Conservation (phyloP, 2,797 vertebrate genomes). For the Darevskia nairensis region DNA sequence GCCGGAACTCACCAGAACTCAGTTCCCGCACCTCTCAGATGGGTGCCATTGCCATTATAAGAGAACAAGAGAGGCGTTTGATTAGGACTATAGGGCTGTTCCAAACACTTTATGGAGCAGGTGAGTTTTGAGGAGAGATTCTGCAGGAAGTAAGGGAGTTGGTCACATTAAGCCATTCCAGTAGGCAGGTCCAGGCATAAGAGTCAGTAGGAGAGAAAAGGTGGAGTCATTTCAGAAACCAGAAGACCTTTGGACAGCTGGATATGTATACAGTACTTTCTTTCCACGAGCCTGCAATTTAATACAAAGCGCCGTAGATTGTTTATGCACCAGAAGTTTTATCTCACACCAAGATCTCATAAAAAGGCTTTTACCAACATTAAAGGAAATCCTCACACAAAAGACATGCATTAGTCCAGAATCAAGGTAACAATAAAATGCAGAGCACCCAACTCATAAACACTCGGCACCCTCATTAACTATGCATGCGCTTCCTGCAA, state of each 20-base stretch:
- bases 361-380: conserved; percentile 15
- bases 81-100: neutral
- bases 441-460: neutral
- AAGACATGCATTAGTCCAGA: neutral
- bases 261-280: conserved; percentile 15
- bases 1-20: too few relatives aligned
- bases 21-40: too few relatives aligned
- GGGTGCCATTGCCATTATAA: too few relatives aligned
- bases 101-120: neutral
- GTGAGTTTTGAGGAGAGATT: neutral
- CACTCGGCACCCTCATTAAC: neutral
- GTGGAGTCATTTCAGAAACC: neutral
- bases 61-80: too few relatives aligned
- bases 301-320: accelerated
- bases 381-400: neutral
- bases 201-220: neutral
- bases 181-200: neutral
- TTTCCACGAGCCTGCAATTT: neutral
- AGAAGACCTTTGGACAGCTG: neutral
- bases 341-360: neutral
- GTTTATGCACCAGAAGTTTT: neutral
- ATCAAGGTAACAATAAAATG: neutral
- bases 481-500: conserved; percentile 23
- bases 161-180: neutral
- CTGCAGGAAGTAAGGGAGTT: neutral